Evolutionary conservation across 2,888 invertebrate genomes (phyloP).

Genomic region (Heliconius sara): DNA sequence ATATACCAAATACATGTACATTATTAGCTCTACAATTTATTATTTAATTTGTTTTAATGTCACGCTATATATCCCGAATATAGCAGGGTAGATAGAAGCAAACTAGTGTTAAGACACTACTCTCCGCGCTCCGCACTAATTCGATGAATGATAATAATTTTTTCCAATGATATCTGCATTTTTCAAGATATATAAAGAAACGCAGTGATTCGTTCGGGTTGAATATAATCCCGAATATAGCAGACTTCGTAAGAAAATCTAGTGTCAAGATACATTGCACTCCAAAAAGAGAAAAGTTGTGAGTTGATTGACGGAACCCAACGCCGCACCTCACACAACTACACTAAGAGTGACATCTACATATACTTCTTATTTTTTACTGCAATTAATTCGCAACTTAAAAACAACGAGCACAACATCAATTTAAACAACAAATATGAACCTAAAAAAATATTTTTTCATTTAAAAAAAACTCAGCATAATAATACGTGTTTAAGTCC

Average conservation of each 20-base stretch:
- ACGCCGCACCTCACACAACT: not conserved
- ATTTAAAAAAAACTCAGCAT: not conserved
- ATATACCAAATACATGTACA: no score
- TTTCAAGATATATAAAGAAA: not conserved
- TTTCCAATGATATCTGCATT: not conserved
- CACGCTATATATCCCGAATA: not conserved
- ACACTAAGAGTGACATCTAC: not conserved
- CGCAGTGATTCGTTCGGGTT: no score
- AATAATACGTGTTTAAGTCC: conserved; percentile 11
- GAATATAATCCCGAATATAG: not conserved
- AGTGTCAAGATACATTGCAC: no score
- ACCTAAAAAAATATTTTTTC: not conserved
- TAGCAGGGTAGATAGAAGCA: not conserved
- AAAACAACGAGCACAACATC: not conserved
- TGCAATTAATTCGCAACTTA: not conserved
- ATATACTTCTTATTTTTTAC: not conserved
- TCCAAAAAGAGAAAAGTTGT: no score
- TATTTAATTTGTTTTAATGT: not conserved
- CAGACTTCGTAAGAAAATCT: not conserved
- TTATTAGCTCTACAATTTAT: no score
- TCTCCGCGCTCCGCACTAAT: no score
- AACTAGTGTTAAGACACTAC: not conserved
- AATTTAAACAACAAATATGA: not conserved
- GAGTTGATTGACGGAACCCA: not conserved
- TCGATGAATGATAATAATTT: not conserved